Evolutionary conservation across 2,113 vertebrate genomes (phyloP).

Genomic region (Oryctolagus cuniculus): DNA sequence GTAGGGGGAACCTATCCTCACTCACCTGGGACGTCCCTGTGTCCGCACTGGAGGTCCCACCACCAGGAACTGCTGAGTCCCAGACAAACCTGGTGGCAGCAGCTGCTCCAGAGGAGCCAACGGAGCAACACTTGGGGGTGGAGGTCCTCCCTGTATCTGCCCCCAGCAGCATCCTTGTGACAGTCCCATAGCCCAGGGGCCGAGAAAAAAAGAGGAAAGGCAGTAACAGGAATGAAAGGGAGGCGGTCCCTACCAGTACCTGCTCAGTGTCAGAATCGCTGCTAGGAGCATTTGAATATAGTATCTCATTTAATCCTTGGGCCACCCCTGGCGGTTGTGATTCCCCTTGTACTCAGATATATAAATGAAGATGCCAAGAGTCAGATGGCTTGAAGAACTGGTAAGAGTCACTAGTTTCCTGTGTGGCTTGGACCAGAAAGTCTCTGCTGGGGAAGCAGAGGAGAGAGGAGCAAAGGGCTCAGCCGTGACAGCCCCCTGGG

Average conservation of each 20-base stretch:
- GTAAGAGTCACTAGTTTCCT: neutral
- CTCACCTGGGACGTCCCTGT: neutral
- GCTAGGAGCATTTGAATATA: neutral
- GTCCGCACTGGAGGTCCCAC: rapidly evolving
- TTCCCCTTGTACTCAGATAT: neutral
- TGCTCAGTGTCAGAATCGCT: neutral
- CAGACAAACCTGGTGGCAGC: neutral
- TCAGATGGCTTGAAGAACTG: neutral
- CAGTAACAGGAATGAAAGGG: neutral
- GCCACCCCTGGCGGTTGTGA: neutral
- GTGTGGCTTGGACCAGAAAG: neutral
- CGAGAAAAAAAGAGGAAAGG: neutral
- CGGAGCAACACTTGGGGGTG: neutral
- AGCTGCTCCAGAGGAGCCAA: neutral
- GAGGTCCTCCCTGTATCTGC: neutral
- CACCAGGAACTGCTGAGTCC: neutral
- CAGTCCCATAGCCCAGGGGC: neutral
- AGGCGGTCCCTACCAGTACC: no score
- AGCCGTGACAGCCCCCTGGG: neutral
- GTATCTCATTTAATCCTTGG: neutral
- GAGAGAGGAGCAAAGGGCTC: neutral
- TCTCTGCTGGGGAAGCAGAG: neutral
- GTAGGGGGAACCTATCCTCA: no score
- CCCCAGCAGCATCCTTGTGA: neutral
- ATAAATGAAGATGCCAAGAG: neutral